Evolutionary conservation across 1,140 invertebrate genomes (phyloP), one percentile per base, ranked within the genome.

Genomic region (Leptinotarsa texana): DNA sequence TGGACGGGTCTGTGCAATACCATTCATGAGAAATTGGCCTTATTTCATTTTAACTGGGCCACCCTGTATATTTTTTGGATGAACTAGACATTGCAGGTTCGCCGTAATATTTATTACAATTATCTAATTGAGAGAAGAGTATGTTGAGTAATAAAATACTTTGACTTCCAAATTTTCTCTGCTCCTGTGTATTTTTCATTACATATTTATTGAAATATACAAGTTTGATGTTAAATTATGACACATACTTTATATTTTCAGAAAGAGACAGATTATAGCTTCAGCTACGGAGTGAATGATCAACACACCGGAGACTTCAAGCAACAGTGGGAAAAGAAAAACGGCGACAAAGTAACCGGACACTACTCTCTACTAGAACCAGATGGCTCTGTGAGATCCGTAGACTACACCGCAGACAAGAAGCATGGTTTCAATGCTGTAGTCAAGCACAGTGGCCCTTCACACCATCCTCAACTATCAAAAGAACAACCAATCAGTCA

Each of bases 271-370:
- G 82, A 82, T 69, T 94, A 94, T 84, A 89, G 89, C 77, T 93
- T 92, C 81, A 92, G 91, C 79, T 94, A 94, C 81, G 90, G 90
- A 15, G 91, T 94, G 13, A 88, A 91, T 78, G 93, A 94, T 82
- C 88, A 89, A 51, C 89, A 91, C 83, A 93, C 90, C 27, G 91
- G 93, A 76, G 91, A 92, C 80, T 88, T 91, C 63, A 92, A 93
- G 69, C 78, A 82, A 42, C 84, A 85, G 79, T 85, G 84, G 83
- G 83, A 84, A 72, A 84, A 83, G 71, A 84, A 83, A 75, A 77
- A 83, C 68, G 83, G 82, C 4, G 81, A 83, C 63, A 77, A 74
- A 3, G 78, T 85, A 21, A 80, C 77, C n/a, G 84, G 83, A 1
- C 80, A 84, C 63, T 85, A 84, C 74, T 84, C 83, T 1, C 68